Conservation (phyloP, 2,113 vertebrate genomes). For the Gambusia holbrooki region DNA sequence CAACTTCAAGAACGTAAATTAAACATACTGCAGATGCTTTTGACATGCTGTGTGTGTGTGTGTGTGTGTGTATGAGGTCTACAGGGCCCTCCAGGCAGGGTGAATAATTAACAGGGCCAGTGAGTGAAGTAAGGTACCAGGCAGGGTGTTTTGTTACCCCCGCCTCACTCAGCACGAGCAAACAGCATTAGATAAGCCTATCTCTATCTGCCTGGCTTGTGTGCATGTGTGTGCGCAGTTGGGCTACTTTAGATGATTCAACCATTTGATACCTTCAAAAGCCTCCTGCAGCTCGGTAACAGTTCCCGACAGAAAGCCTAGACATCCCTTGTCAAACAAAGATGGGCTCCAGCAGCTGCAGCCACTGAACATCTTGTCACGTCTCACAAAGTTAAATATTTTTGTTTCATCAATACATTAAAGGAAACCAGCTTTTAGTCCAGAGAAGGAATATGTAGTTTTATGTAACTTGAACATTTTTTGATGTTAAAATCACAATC, state of each 20-base stretch:
- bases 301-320: conserved; percentile 62
- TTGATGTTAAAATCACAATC: neutral
- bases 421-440: too few relatives aligned
- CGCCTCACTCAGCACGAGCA: conserved; percentile 62
- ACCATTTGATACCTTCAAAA: conserved; percentile 69
- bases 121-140: conserved; percentile 58
- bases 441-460: too few relatives aligned
- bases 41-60: conserved; percentile 15
- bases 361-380: neutral
- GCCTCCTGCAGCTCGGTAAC: conserved; percentile 63
- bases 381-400: neutral
- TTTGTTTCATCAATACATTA: neutral
- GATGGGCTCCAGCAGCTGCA: conserved; percentile 24
- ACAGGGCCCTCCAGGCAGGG: conserved; percentile 52
- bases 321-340: conserved; percentile 58
- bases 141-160: conserved; percentile 72
- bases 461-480: neutral
- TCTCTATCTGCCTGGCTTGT: conserved; percentile 38
- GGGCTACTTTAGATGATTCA: conserved; percentile 69
- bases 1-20: conserved; percentile 60
- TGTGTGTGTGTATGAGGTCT: conserved; percentile 29
- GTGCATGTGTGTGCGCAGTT: conserved; percentile 39
- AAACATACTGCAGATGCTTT: conserved; percentile 63
- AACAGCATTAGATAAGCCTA: conserved; percentile 67
- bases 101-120: conserved; percentile 75